Base-by-base conservation (phyloP, 2,113 vertebrate species). In the Lamprologus speciosus region DNA sequence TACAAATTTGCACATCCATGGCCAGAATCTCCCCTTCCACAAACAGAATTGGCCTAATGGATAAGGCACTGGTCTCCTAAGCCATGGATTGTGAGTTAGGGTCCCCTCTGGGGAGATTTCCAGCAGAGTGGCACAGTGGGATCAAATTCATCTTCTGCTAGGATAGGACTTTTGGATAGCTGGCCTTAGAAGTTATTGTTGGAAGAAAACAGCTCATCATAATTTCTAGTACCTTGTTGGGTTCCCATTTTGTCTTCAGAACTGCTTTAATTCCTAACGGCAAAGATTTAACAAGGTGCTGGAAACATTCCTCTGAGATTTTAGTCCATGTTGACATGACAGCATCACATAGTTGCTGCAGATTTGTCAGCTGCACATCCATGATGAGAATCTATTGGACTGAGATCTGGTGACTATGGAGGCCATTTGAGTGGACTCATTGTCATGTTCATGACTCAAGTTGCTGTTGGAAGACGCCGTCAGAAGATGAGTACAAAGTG, bases 31-130 rank as follows among this genome's bases (percentile, higher is more conserved):
- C 19, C 33, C 33, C 11, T 37, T 68, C 33, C 33, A 68, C 60
- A 68, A 37, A 68, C 33, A 21, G 19, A 68, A 73, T 2, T 73
- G 68, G 21, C 21, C 40, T 45, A 11, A 5, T 45, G 21, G 40
- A 45, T 96, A 96, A 97, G 96, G 95, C 96, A 96, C 96, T 96
- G 96, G 95, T 95, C 94, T 95, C 95, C 93, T 95, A 94, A 94
- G 85, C 87, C 90, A 93, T 91, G 85, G 93, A 92, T 93, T 94
- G 90, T 93, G 91, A 91, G 90, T 93, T 94, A 58, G 35, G 92
- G 89, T 93, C 93, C 89, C 92, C 91, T 92, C 93, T 93, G 92
- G 89, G 90, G 89, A 92, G 86, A 19, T 78, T 50, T 50, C 42
- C 3, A 83, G 96, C 96, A 97, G 95, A 96, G 96, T 97, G 96